phyloP scores from a whole-genome alignment of 1,140 invertebrate genomes.

The Bacillus rossius region DNA sequence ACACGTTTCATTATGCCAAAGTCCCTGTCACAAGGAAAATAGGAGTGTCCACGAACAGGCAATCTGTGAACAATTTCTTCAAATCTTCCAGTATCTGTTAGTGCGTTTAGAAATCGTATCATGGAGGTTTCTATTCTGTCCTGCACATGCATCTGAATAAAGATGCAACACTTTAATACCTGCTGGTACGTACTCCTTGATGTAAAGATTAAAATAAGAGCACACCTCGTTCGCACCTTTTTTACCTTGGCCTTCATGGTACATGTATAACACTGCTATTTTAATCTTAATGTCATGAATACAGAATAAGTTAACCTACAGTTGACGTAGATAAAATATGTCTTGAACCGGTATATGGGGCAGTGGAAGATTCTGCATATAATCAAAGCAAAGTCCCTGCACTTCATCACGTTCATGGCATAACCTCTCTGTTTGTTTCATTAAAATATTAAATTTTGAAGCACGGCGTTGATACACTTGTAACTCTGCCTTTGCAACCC shows the following conservation, averaged over 20 bases:
- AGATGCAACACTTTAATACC: neutral
- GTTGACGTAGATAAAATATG: constrained; percentile 16
- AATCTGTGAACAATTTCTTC: constrained; percentile 20
- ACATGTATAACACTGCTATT: constrained; percentile 14
- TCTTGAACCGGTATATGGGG: neutral
- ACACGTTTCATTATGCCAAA: constrained; percentile 26
- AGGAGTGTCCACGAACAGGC: constrained; percentile 25
- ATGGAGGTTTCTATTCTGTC: constrained; percentile 5
- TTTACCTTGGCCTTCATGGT: constrained; percentile 11
- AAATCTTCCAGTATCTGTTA: constrained; percentile 10
- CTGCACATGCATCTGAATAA: neutral
- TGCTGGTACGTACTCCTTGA: neutral
- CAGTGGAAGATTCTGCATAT: neutral
- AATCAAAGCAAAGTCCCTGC: neutral
- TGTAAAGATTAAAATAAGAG: constrained; percentile 14
- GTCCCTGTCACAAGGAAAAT: too few relatives aligned
- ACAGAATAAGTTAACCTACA: constrained; percentile 19
- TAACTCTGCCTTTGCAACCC: neutral
- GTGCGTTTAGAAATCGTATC: neutral
- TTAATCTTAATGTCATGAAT: constrained; percentile 16
- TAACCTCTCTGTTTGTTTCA: neutral
- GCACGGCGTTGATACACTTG: neutral
- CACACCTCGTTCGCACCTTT: constrained; percentile 15
- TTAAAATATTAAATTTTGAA: neutral
- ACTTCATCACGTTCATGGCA: too few relatives aligned